phyloP scores from a whole-genome alignment of 2,888 invertebrate species.

The Dolomedes plantarius region DNA sequence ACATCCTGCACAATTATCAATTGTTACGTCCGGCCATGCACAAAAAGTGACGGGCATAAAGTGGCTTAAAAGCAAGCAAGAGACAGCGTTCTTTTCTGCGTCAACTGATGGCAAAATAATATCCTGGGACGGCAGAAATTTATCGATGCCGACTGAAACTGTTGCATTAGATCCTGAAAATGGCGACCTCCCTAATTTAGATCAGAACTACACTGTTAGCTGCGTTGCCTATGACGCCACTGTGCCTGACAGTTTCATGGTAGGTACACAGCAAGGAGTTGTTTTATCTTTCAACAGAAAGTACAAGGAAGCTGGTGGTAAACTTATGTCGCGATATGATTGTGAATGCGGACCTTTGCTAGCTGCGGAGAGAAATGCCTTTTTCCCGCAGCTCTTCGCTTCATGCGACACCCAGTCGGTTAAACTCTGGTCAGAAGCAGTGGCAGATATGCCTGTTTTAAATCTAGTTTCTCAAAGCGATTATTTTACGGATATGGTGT shows the following conservation, averaged over 20 bases:
- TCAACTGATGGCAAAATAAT: conserved; percentile 92
- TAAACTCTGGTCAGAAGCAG: conserved; percentile 44
- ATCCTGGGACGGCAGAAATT: conserved; percentile 89
- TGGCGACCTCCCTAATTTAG: conserved; percentile 77
- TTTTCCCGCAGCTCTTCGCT: conserved; percentile 94
- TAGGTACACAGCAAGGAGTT: conserved; percentile 80
- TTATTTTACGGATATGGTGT: conserved; percentile 38
- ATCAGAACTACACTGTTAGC: conserved; percentile 85
- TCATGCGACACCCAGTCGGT: conserved; percentile 86
- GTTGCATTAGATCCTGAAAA: conserved; percentile 83
- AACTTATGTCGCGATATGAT: conserved; percentile 83
- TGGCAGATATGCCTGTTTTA: conserved; percentile 17
- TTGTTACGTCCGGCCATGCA: conserved; percentile 88
- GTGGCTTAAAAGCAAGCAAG: conserved; percentile 95
- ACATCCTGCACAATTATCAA: conserved; percentile 86
- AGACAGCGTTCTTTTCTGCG: conserved; percentile 94
- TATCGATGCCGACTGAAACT: conserved; percentile 84
- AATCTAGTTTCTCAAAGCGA: conserved; percentile 22
- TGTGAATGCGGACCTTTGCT: conserved; percentile 92
- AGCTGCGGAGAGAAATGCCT: conserved; percentile 93
- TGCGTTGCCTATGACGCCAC: conserved; percentile 88
- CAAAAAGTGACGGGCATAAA: conserved; percentile 91
- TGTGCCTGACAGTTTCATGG: conserved; percentile 89
- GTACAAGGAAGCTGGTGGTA: conserved; percentile 84
- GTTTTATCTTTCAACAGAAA: conserved; percentile 71